Conservation (phyloP, 2,797 vertebrate species). For the Zenarchopterus dispar region DNA sequence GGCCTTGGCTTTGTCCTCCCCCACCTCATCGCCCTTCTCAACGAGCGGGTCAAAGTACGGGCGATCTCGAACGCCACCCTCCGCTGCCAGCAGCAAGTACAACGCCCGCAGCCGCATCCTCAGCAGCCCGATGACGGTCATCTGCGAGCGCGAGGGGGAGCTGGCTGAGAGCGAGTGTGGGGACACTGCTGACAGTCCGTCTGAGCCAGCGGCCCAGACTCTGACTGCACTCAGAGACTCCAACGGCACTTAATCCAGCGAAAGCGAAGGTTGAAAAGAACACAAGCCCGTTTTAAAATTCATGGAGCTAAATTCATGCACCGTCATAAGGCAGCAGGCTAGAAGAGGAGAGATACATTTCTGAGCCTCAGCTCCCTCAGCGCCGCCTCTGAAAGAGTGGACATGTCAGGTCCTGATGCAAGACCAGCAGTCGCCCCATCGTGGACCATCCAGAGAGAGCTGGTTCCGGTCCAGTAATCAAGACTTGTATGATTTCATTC, state of each 20-base stretch:
- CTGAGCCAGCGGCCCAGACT: constrained; percentile 28
- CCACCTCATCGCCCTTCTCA: constrained; percentile 83
- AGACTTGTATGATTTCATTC: constrained; percentile 31
- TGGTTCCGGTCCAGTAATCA: constrained; percentile 61
- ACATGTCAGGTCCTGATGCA: constrained; percentile 36
- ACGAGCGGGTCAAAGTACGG: constrained; percentile 86
- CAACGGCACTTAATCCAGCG: constrained; percentile 79
- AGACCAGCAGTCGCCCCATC: constrained; percentile 45
- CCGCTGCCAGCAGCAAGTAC: constrained; percentile 96
- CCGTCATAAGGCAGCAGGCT: constrained; percentile 29
- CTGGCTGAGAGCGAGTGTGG: constrained; percentile 71
- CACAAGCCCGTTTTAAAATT: constrained; percentile 1
- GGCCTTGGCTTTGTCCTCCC: constrained; percentile 85
- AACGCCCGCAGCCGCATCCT: constrained; percentile 92
- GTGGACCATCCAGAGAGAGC: constrained; percentile 42
- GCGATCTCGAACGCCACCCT: constrained; percentile 93
- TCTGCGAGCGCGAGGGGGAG: constrained; percentile 95
- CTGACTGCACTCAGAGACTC: constrained; percentile 67
- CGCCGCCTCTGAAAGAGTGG: constrained; percentile 31
- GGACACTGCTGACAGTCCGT: constrained; percentile 46
- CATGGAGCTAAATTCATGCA: constrained; percentile 48
- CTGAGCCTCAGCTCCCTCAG: constrained; percentile 25
- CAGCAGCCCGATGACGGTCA: constrained; percentile 98
- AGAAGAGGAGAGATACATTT: constrained; percentile 41
- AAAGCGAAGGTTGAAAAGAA: constrained; percentile 79